Conservation (phyloP, 2,888 invertebrate species). For the Vandiemenella viatica region DNA sequence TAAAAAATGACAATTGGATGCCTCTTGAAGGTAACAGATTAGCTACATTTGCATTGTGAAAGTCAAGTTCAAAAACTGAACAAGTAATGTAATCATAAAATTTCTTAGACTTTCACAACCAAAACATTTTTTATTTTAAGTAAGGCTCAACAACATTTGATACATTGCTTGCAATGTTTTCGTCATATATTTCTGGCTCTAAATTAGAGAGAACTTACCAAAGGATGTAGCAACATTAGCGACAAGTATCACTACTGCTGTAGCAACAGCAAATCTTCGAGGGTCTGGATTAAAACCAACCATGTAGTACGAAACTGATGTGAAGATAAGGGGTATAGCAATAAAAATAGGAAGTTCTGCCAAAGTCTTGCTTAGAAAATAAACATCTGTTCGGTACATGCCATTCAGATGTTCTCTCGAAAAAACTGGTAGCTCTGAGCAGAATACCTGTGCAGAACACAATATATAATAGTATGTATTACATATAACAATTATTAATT, state of each 20-base stretch:
- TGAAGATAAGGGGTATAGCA: constrained; percentile 67
- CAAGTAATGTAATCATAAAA: too few relatives aligned
- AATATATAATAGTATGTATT: not conserved
- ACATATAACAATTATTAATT: too few relatives aligned
- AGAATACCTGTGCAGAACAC: constrained; percentile 54
- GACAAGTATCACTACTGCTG: constrained; percentile 61
- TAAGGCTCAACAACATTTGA: too few relatives aligned
- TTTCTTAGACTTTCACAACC: too few relatives aligned
- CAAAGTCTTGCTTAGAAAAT: constrained; percentile 79
- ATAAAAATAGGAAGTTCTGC: constrained; percentile 80
- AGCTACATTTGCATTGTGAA: too few relatives aligned
- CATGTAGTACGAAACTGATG: constrained; percentile 73
- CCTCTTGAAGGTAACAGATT: too few relatives aligned
- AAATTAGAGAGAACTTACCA: constrained; percentile 52
- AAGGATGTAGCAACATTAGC: constrained; percentile 82
- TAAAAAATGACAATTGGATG: too few relatives aligned
- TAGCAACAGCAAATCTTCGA: constrained; percentile 46
- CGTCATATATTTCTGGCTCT: too few relatives aligned
- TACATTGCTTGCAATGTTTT: too few relatives aligned
- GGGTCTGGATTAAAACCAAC: constrained; percentile 63
- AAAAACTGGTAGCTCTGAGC: constrained; percentile 77
- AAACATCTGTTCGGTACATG: constrained; percentile 80
- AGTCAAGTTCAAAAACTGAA: too few relatives aligned
- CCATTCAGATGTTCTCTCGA: constrained; percentile 77
- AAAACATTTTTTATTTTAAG: too few relatives aligned